phyloP scores from a whole-genome alignment of 2,888 invertebrate genomes.

The Tethea ocularis region DNA sequence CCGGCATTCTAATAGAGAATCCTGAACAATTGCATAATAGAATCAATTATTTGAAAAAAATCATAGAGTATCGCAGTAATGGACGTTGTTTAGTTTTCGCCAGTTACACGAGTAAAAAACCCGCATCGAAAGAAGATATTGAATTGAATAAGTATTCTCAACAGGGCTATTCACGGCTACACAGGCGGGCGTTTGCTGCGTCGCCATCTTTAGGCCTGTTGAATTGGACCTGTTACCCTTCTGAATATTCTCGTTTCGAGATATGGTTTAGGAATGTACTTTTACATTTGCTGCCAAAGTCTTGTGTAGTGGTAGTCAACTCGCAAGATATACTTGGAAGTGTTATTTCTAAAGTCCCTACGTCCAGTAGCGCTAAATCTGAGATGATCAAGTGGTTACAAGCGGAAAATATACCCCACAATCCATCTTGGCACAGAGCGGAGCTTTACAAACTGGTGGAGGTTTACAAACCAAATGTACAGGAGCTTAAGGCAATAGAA shows the following conservation, averaged over 20 bases:
- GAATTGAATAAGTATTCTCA: too few species aligned
- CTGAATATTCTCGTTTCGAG: not conserved
- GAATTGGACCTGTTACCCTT: not conserved
- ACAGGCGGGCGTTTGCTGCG: not conserved
- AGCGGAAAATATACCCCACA: constrained; percentile 19
- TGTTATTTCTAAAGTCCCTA: constrained; percentile 11
- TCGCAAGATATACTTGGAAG: constrained; percentile 13
- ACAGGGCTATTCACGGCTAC: too few species aligned
- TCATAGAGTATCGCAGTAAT: constrained; percentile 17
- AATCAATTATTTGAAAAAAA: constrained; percentile 30
- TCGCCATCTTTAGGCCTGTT: not conserved
- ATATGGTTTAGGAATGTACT: not conserved
- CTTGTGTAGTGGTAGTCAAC: constrained; percentile 10
- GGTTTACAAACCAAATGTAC: constrained; percentile 13
- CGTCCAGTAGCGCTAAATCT: constrained; percentile 18
- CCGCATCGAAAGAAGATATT: too few species aligned
- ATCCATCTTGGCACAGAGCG: constrained; percentile 18
- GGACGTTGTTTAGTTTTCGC: not conserved
- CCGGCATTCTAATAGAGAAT: constrained; percentile 32
- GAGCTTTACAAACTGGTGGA: constrained; percentile 29
- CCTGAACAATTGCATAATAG: constrained; percentile 23
- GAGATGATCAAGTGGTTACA: constrained; percentile 28
- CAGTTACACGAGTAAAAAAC: not conserved
- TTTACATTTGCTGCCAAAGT: constrained; percentile 6
- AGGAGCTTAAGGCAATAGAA: constrained; percentile 10